phyloP scores from a whole-genome alignment of 2,888 invertebrate genomes.

The Ormia ochracea region DNA sequence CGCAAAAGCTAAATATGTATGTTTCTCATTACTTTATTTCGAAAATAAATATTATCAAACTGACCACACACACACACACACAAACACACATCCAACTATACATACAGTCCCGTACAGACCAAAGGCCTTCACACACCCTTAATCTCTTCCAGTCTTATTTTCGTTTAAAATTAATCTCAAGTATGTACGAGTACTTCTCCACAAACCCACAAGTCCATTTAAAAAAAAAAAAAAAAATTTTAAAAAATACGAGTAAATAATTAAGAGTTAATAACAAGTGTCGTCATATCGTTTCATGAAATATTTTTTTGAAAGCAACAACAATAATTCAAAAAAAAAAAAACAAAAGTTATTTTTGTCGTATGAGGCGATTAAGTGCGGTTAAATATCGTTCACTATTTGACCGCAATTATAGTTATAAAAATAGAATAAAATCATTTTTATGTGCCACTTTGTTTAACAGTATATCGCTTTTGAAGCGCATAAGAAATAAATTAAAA shows the following conservation, averaged over 20 bases:
- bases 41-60: constrained; percentile 11
- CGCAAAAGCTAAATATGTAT: neutral
- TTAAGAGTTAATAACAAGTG: neutral
- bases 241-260: neutral
- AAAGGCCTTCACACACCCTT: no score
- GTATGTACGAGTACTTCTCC: neutral
- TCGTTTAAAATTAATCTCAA: constrained; percentile 2
- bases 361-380: neutral
- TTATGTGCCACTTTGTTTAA: neutral
- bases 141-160: no score
- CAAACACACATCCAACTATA: neutral
- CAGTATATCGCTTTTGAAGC: neutral
- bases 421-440: neutral
- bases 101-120: no score
- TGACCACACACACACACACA: constrained; percentile 37
- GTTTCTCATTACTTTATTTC: neutral
- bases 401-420: neutral
- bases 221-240: neutral
- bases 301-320: neutral
- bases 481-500: neutral
- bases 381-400: neutral
- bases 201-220: constrained; percentile 53
- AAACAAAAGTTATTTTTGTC: no score
- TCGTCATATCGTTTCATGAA: neutral
- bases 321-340: no score